Base-by-base conservation (phyloP, 2,888 invertebrate genomes). In the Mayetiola destructor region DNA sequence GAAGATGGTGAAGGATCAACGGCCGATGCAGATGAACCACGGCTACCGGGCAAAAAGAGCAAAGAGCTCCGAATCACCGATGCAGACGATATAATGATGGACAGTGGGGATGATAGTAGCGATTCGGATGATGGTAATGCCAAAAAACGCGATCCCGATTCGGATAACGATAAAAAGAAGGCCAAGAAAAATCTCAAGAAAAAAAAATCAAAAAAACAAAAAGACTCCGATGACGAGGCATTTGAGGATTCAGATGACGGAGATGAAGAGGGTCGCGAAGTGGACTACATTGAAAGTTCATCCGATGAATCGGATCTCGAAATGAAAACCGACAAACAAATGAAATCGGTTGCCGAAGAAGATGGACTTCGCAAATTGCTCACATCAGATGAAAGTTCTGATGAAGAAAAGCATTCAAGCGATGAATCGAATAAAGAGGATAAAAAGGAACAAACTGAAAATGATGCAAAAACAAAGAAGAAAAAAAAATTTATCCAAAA, bases 211-310 rank as follows among this genome's bases (percentile, higher is more conserved):
- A n/a, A 88, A 66, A 87, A 88, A 66, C 86, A 88, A 73, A 82
- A 83, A 58, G 85, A 84, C 61, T 84, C 87, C 0, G 86, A 92
- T 60, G 85, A 88, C 62, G 94, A 95, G 68, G 94, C 93, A 0
- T 81, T 88, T 57, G 95, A 96, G 69, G 96, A 97, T 37, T 37
- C 3, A 37, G 96, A 96, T 70, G 95, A 96, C 69, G 95, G 94
- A 0, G 95, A 97, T 69, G 93, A 90, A 65, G 96, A 96, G 73
- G 95, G 95, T 0, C 73, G 89, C 56, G 96, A 97, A 75, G 79
- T 85, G 63, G 96, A 96, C 72, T 96, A 96, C 67, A 94, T 95
- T 66, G 89, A 89, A 67, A 86, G 87, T 1, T 84, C 83, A 61
- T 1, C 68, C 81, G 81, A 48, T 67, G 81, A 80, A 62, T 80